Conservation (phyloP, 2,113 vertebrate species). For the Ginglymostoma cirratum region DNA sequence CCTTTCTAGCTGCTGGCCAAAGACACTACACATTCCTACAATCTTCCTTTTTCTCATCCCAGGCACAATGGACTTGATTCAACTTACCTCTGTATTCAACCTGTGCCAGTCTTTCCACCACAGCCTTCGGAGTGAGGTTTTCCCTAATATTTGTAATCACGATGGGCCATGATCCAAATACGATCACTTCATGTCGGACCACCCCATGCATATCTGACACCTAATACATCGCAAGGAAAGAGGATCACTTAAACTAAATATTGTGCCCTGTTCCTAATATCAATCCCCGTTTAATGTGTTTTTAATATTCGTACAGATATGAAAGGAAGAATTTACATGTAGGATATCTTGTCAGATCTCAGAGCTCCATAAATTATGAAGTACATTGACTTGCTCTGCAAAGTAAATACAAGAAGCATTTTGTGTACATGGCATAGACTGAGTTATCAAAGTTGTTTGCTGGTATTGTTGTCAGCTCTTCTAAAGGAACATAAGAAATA, state of each 20-base stretch:
- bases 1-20: not conserved
- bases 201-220: not conserved
- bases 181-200: not conserved
- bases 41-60: not conserved
- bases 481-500: too few species aligned
- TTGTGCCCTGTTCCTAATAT: not conserved
- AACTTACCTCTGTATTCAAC: not conserved
- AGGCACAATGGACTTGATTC: not conserved
- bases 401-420: not conserved
- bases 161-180: not conserved
- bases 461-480: not conserved
- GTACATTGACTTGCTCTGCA: not conserved
- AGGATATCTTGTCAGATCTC: not conserved
- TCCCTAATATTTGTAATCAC: not conserved
- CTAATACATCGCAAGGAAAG: not conserved
- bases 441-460: not conserved
- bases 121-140: not conserved
- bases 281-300: not conserved
- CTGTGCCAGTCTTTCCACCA: not conserved
- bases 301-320: not conserved
- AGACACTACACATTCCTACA: not conserved
- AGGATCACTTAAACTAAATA: not conserved
- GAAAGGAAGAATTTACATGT: not conserved
- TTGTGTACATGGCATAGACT: not conserved
- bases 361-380: not conserved